These are phyloP conservation scores for Urocolius indicus DNA, from an alignment of 2,113 vertebrate species.

Conservation along the genomic window DNA sequence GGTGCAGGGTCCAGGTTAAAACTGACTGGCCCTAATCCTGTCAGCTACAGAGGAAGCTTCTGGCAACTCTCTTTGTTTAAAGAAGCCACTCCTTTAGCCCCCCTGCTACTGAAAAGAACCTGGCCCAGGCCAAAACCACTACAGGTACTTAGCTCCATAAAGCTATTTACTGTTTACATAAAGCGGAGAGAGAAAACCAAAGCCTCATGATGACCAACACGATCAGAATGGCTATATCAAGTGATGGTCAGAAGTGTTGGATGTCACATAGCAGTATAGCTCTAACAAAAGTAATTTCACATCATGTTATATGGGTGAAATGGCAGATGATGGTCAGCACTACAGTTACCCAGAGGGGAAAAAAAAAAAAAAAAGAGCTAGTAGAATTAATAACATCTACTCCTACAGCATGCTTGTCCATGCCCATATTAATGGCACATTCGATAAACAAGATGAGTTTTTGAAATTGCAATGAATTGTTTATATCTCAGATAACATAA, in stretches of 20 bases:
- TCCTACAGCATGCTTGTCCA: neutral
- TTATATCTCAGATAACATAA: neutral
- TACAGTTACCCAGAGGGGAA: neutral
- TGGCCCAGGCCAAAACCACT: no score
- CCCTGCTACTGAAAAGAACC: no score
- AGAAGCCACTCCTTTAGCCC: no score
- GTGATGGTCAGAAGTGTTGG: neutral
- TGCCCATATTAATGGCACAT: neutral
- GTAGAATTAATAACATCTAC: neutral
- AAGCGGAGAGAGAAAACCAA: neutral
- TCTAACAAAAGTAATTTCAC: neutral
- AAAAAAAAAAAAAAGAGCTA: neutral
- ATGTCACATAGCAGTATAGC: neutral
- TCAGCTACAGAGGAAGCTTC: no score
- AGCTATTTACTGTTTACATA: neutral
- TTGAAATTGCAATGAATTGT: neutral
- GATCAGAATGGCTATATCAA: neutral
- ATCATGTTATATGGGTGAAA: neutral
- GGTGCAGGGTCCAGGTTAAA: no score
- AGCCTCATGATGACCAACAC: neutral
- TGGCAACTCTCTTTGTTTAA: no score
- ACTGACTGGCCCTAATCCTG: no score
- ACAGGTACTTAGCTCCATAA: neutral
- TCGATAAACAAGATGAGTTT: neutral
- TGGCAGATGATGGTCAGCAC: neutral